Conservation (phyloP, 2,888 invertebrate species). For the Eilema sororculum region DNA sequence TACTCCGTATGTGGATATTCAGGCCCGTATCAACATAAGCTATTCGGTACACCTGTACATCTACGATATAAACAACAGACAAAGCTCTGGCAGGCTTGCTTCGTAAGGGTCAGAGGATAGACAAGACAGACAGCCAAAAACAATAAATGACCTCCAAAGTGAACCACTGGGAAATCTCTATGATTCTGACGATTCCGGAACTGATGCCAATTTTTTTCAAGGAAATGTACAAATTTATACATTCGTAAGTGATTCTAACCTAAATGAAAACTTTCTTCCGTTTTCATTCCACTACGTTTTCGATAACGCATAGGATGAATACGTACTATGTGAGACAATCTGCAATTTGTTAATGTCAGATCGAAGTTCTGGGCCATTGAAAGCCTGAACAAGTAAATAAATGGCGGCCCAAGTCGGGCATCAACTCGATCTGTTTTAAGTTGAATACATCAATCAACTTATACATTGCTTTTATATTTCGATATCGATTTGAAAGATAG, state of each 20-base stretch:
- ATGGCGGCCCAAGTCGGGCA: constrained; percentile 49
- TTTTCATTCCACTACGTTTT: neutral
- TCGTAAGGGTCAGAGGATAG: too few species aligned
- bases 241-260: neutral
- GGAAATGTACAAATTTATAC: too few species aligned
- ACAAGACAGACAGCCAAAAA: too few species aligned
- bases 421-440: constrained; percentile 59
- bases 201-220: too few species aligned
- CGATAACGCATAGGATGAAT: neutral
- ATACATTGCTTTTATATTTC: constrained; percentile 47
- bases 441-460: constrained; percentile 63
- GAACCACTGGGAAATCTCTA: too few species aligned
- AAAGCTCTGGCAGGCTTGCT: too few species aligned
- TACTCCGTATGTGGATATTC: neutral
- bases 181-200: too few species aligned
- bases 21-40: too few species aligned
- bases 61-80: too few species aligned
- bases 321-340: constrained; percentile 44
- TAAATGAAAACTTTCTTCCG: neutral
- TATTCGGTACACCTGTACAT: too few species aligned
- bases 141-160: too few species aligned
- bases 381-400: constrained; percentile 50
- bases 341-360: constrained; percentile 63
- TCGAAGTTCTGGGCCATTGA: constrained; percentile 56
- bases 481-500: constrained; percentile 44